These are phyloP conservation scores for Schrankia costaestrigalis DNA, from an alignment of 2,888 invertebrate genomes.

Conservation along the genomic window DNA sequence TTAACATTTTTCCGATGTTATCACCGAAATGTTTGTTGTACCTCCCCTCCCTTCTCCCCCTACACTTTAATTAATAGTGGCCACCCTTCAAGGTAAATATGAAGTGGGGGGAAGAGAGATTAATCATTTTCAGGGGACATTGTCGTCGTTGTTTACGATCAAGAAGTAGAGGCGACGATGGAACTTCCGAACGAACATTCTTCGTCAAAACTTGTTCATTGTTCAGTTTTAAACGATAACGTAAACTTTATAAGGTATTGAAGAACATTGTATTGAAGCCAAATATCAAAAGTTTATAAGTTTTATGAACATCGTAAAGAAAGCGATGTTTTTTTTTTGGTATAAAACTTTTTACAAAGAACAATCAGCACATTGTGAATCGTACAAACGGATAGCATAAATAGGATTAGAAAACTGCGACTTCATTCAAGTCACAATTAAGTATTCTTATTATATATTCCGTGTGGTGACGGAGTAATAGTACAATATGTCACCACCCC, in stretches of 20 bases:
- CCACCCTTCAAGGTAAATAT: constrained; percentile 25
- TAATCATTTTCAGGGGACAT: constrained; percentile 35
- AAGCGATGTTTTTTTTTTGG: neutral
- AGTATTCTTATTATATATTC: too few relatives aligned
- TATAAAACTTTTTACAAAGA: too few relatives aligned
- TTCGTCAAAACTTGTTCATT: constrained; percentile 4
- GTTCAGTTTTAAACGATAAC: constrained; percentile 3
- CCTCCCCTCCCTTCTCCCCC: constrained; percentile 4
- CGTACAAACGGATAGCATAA: too few relatives aligned
- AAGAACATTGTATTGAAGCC: neutral
- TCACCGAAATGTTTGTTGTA: neutral
- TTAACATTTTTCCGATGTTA: too few relatives aligned
- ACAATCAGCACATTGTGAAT: too few relatives aligned
- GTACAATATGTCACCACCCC: too few relatives aligned
- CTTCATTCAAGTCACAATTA: too few relatives aligned
- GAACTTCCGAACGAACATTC: constrained; percentile 2
- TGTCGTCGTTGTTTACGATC: constrained; percentile 21
- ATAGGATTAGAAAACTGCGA: too few relatives aligned
- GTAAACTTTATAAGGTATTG: constrained; percentile 1
- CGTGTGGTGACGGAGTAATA: too few relatives aligned
- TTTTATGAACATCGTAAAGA: neutral
- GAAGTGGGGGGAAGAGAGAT: constrained; percentile 24
- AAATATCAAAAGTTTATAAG: neutral
- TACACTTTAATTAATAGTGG: constrained; percentile 31
- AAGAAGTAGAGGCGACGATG: constrained; percentile 13